Percentiles rank a stretch among this genome's conserved stretches.
Evolutionary conservation across 2,113 vertebrate genomes (phyloP).

Genomic region (Coptodon rendalli): DNA sequence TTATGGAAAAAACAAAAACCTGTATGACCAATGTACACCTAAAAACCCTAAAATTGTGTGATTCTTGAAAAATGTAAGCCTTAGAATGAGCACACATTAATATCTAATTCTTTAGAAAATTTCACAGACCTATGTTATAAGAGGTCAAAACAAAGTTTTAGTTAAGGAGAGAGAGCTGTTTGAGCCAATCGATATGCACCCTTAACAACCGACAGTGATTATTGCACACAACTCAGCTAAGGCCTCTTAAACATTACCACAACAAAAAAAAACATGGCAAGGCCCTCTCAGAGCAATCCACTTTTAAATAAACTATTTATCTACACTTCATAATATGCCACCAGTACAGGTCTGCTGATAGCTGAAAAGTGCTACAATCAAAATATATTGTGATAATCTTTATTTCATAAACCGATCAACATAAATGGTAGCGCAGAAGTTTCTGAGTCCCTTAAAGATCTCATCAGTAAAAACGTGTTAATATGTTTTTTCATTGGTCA

Average conservation of each 20-base stretch:
- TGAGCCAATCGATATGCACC: neutral
- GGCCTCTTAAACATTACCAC: conserved; percentile 55
- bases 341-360: conserved; percentile 20
- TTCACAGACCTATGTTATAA: neutral
- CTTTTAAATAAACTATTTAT: conserved; percentile 38
- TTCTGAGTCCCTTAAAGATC: neutral
- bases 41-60: neutral
- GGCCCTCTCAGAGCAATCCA: conserved; percentile 5
- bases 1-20: neutral
- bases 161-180: neutral
- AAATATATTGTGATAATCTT: conserved; percentile 25
- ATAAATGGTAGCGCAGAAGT: neutral
- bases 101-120: neutral
- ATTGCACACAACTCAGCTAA: conserved; percentile 74
- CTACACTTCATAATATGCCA: conserved; percentile 28
- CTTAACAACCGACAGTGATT: conserved; percentile 27
- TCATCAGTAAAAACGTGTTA: neutral
- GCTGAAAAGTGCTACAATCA: conserved; percentile 40
- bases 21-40: neutral
- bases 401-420: conserved; percentile 24
- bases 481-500: conserved; percentile 25
- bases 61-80: neutral
- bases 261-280: neutral
- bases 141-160: neutral
- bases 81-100: neutral